These are phyloP conservation scores for Epinephelus malabaricus DNA, from an alignment of 2,797 vertebrate genomes.

Conservation along the genomic window DNA sequence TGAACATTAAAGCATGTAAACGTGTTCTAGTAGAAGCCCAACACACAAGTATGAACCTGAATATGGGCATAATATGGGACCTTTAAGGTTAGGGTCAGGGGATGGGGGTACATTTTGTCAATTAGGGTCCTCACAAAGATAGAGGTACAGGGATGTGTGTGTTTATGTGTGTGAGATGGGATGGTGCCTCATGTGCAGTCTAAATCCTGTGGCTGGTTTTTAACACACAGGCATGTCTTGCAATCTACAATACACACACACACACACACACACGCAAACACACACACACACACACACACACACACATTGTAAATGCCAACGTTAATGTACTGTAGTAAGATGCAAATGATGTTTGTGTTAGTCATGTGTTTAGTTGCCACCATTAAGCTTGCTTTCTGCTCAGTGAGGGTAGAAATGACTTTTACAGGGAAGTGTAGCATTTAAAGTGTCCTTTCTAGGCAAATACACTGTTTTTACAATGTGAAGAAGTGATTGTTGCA, in stretches of 20 bases:
- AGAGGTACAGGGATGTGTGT: too few species aligned
- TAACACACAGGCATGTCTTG: slow-evolving; percentile 5
- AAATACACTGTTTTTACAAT: neutral
- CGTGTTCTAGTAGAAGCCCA: too few species aligned
- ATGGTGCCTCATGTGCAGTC: neutral
- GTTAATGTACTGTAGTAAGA: slow-evolving; percentile 63
- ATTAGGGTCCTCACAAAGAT: too few species aligned
- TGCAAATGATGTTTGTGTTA: slow-evolving; percentile 54
- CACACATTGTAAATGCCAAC: slow-evolving; percentile 28
- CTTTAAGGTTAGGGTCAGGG: too few species aligned
- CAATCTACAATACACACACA: neutral
- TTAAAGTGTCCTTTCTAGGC: neutral
- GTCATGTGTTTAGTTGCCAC: slow-evolving; percentile 42
- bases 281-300: slow-evolving; percentile 20
- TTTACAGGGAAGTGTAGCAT: slow-evolving; percentile 5
- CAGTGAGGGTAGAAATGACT: slow-evolving; percentile 40
- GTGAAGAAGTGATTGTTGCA: slow-evolving; percentile 6
- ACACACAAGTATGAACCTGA: too few species aligned
- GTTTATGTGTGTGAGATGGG: neutral
- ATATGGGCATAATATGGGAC: too few species aligned
- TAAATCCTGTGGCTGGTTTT: slow-evolving; percentile 17
- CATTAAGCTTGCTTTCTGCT: slow-evolving; percentile 52
- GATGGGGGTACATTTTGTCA: too few species aligned
- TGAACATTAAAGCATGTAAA: too few species aligned
- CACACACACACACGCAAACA: neutral